A percentile compares a stretch with the other conserved stretches of the same genome.
Evolutionary conservation across 2,888 invertebrate species (phyloP).

Genomic region (Pantelozetes paolii): DNA sequence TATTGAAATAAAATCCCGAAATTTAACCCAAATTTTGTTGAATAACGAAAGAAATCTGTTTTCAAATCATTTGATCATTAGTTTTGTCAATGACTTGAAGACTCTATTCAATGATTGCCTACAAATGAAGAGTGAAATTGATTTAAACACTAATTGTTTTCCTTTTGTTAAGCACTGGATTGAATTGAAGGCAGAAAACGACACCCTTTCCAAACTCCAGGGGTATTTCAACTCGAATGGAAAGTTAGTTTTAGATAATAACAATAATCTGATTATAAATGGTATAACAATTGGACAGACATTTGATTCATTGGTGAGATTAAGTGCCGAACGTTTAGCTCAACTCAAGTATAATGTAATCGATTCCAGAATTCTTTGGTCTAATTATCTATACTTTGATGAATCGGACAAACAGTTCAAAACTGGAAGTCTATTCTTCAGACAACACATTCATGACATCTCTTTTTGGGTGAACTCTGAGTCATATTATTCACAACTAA

Average conservation of each 20-base stretch:
- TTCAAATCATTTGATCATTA: background rate
- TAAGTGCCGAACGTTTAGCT: conserved; percentile 14
- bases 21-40: background rate
- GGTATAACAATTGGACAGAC: background rate
- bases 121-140: background rate
- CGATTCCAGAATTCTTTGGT: conserved; percentile 37
- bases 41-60: conserved; percentile 14
- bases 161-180: conserved; percentile 30
- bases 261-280: background rate
- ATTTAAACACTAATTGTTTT: conserved; percentile 4
- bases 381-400: conserved; percentile 34
- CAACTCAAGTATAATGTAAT: conserved; percentile 30
- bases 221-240: background rate
- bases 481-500: conserved; percentile 6
- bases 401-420: background rate
- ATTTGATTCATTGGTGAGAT: background rate
- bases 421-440: conserved; percentile 21
- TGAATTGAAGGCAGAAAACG: background rate
- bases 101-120: background rate
- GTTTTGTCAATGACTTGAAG: conserved; percentile 21
- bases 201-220: background rate
- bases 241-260: background rate
- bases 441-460: conserved; percentile 23
- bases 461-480: conserved; percentile 21
- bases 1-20: background rate